These are phyloP conservation scores for Molanna angustata DNA, from an alignment of 2,888 invertebrate genomes.

Conservation along the genomic window DNA sequence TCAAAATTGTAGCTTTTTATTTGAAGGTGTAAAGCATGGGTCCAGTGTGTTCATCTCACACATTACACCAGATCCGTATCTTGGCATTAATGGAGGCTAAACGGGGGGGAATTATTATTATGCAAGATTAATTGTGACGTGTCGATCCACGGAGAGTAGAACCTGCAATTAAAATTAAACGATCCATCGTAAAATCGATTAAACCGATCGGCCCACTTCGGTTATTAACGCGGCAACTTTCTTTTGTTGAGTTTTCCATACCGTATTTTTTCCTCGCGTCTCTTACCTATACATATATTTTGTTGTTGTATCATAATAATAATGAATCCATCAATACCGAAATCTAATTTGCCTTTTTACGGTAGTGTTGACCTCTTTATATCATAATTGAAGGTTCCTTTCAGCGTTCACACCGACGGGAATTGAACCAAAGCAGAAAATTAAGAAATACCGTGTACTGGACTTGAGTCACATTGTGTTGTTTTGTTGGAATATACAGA, in stretches of 20 bases:
- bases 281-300: no score
- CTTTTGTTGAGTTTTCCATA: background rate
- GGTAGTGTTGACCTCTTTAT: slow-evolving; percentile 7
- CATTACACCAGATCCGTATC: slow-evolving; percentile 18
- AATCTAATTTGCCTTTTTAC: slow-evolving; percentile 10
- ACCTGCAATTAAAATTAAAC: slow-evolving; percentile 31
- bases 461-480: no score
- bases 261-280: background rate
- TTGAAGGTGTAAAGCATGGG: background rate
- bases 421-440: no score
- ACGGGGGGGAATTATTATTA: slow-evolving; percentile 31
- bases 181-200: slow-evolving; percentile 32
- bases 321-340: background rate
- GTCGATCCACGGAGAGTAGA: slow-evolving; percentile 18
- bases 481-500: no score
- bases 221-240: slow-evolving; percentile 3
- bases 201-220: slow-evolving; percentile 20
- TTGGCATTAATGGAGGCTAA: slow-evolving; percentile 29
- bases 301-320: background rate
- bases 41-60: background rate
- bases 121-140: slow-evolving; percentile 30
- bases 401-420: no score
- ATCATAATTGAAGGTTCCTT: background rate
- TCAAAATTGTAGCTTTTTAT: no score
- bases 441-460: no score